Conservation (phyloP, 2,797 vertebrate genomes). For the Hyperoplus lanceolatus region DNA sequence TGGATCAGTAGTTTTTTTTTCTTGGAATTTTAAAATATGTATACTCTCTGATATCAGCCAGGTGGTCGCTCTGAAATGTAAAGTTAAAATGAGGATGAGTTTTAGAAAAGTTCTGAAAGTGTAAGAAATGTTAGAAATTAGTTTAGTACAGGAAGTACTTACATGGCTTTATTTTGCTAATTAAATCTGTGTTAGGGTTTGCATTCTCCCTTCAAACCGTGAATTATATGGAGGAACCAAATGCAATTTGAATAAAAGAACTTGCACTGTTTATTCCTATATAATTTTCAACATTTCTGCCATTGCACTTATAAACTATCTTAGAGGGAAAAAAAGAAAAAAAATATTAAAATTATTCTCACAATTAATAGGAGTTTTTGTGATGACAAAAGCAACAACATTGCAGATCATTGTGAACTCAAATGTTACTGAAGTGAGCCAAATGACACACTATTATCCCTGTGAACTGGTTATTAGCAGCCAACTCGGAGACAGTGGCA, state of each 20-base stretch:
- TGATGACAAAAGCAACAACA: too few species aligned
- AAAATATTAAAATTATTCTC: background rate
- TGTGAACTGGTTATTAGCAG: constrained; percentile 15
- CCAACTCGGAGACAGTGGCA: constrained; percentile 5
- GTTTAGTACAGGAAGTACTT: too few species aligned
- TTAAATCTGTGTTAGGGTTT: background rate
- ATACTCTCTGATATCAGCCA: background rate
- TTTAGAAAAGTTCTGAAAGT: background rate
- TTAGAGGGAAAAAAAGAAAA: background rate
- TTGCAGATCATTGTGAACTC: too few species aligned
- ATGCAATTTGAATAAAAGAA: background rate
- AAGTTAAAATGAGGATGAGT: background rate
- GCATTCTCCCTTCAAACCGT: background rate
- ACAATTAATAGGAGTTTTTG: background rate
- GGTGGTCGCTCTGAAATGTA: background rate
- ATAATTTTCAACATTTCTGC: background rate
- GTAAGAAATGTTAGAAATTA: too few species aligned
- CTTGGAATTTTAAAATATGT: too few species aligned
- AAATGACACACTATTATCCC: constrained; percentile 8
- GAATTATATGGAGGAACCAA: background rate
- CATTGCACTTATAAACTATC: background rate
- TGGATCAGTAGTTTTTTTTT: background rate
- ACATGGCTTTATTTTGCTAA: too few species aligned
- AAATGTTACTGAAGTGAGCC: background rate
- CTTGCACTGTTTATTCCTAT: background rate